These are phyloP conservation scores for Bubo bubo DNA, from an alignment of 2,113 vertebrate species.

Conservation along the genomic window DNA sequence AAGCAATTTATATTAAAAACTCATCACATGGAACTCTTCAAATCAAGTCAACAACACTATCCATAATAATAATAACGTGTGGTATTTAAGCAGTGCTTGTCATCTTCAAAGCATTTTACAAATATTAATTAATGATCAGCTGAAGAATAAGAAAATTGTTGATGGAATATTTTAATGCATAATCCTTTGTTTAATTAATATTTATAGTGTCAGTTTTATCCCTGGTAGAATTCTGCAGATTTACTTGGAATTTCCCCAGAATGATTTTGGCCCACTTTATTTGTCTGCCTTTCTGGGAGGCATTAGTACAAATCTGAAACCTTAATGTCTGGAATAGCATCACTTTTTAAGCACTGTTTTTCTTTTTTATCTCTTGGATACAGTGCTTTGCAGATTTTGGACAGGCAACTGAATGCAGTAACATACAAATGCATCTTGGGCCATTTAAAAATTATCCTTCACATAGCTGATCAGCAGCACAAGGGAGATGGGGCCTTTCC, in stretches of 20 bases:
- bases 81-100: neutral
- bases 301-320: neutral
- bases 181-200: neutral
- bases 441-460: neutral
- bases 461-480: neutral
- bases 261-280: fast-evolving
- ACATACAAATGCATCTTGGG: neutral
- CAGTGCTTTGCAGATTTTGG: neutral
- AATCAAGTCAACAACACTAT: neutral
- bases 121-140: neutral
- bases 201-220: neutral
- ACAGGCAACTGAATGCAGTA: neutral
- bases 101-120: neutral
- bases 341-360: neutral
- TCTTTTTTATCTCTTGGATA: neutral
- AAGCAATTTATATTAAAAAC: neutral
- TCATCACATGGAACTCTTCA: neutral
- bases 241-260: neutral
- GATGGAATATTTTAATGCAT: neutral
- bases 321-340: neutral
- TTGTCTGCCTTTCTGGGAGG: neutral
- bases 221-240: neutral
- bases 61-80: neutral
- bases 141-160: neutral
- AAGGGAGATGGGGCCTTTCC: neutral